Conservation (phyloP, 2,888 invertebrate species). For the Caenorhabditis sulstoni region DNA sequence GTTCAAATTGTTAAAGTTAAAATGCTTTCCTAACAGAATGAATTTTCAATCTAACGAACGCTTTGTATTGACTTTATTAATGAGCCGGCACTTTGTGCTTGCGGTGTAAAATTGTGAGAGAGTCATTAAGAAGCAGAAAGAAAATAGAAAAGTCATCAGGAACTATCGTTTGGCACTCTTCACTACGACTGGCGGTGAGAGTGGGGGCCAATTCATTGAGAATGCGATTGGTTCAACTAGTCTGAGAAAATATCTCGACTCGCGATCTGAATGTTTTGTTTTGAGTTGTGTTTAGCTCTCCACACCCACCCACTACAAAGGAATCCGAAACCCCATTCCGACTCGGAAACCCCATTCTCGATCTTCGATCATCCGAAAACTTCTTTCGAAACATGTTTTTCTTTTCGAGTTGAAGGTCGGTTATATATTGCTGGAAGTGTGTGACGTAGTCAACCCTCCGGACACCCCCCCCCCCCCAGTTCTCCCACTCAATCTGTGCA, state of each 20-base stretch:
- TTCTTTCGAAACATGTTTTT: constrained; percentile 53
- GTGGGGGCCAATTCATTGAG: constrained; percentile 42
- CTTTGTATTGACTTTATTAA: constrained; percentile 44
- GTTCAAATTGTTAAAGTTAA: too few species aligned
- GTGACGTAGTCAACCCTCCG: constrained; percentile 20
- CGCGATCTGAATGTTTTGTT: constrained; percentile 39
- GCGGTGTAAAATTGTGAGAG: constrained; percentile 46
- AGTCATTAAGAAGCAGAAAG: constrained; percentile 47
- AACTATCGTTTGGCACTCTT: constrained; percentile 19
- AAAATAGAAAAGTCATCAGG: constrained; percentile 35
- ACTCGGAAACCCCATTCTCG: constrained; percentile 51
- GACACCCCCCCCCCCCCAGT: too few species aligned
- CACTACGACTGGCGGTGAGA: not conserved
- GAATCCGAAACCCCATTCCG: constrained; percentile 58
- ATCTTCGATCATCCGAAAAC: constrained; percentile 46
- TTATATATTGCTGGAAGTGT: constrained; percentile 38
- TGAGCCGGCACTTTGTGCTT: constrained; percentile 50
- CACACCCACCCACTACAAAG: constrained; percentile 50
- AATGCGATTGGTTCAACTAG: constrained; percentile 34
- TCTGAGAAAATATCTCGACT: constrained; percentile 26
- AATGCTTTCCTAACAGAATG: too few species aligned
- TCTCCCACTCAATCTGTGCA: too few species aligned
- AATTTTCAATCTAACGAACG: constrained; percentile 34
- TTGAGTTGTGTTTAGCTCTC: constrained; percentile 36
- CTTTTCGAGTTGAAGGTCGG: constrained; percentile 25